A percentile compares a stretch with the other conserved stretches of the same genome.
Conservation (phyloP, 2,113 vertebrate species). For the Brachirus orientalis region DNA sequence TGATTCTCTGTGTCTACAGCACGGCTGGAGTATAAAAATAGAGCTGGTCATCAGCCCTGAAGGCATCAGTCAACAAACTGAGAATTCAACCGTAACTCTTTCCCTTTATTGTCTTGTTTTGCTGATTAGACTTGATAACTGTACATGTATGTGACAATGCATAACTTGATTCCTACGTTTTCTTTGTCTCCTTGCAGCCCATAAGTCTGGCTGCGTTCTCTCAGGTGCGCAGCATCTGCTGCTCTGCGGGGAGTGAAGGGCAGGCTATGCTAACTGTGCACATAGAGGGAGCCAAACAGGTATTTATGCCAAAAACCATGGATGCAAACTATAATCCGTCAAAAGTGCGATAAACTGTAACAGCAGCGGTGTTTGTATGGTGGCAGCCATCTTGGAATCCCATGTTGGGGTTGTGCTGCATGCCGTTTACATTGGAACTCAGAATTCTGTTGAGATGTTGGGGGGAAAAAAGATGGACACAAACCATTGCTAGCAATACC, state of each 20-base stretch:
- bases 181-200: constrained; percentile 76
- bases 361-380: no score
- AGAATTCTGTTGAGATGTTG: no score
- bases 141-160: background rate
- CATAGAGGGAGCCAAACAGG: constrained; percentile 87
- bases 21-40: constrained; percentile 91
- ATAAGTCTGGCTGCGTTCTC: constrained; percentile 87
- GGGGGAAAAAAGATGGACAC: no score
- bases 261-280: constrained; percentile 85
- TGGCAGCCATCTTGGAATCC: no score
- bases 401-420: no score
- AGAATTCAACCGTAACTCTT: constrained; percentile 82
- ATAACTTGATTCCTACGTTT: background rate
- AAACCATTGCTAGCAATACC: no score
- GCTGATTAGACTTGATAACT: background rate
- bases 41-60: constrained; percentile 91
- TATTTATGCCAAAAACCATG: constrained; percentile 37
- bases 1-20: constrained; percentile 40
- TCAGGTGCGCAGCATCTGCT: constrained; percentile 88
- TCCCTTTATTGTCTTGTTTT: background rate
- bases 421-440: no score
- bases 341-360: no score
- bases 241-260: constrained; percentile 77
- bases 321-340: background rate
- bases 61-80: constrained; percentile 90